Evolutionary conservation across 2,113 vertebrate genomes (phyloP).

Genomic region (Hemiscyllium ocellatum): DNA sequence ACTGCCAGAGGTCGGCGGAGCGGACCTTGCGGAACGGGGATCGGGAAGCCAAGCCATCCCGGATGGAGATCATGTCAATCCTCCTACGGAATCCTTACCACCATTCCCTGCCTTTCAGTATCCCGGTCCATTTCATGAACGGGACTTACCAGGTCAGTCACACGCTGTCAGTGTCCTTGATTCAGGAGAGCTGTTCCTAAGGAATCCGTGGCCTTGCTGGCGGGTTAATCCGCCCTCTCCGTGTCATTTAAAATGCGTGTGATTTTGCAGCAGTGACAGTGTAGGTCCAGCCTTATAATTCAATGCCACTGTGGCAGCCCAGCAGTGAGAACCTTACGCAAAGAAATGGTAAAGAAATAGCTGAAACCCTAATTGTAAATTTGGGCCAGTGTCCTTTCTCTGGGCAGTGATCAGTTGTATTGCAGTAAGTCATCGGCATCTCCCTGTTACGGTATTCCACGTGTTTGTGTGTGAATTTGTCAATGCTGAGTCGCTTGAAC

Average conservation of each 20-base stretch:
- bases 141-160: slow-evolving; percentile 72
- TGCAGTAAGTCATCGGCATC: not conserved
- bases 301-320: not conserved
- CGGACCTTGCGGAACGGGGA: slow-evolving; percentile 70
- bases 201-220: not conserved
- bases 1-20: slow-evolving; percentile 77
- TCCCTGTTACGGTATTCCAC: not conserved
- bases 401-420: not conserved
- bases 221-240: not conserved
- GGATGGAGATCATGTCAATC: slow-evolving; percentile 84
- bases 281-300: not conserved
- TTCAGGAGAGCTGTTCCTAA: no score
- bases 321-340: not conserved
- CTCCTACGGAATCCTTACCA: slow-evolving; percentile 82
- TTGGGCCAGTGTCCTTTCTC: not conserved
- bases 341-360: not conserved
- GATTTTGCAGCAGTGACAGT: not conserved
- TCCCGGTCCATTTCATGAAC: slow-evolving; percentile 84
- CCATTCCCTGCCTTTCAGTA: slow-evolving; percentile 82
- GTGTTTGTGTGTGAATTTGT: not conserved
- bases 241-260: not conserved
- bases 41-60: slow-evolving; percentile 75
- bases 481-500: not conserved
- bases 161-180: not conserved
- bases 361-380: not conserved